Evolutionary conservation across 2,113 vertebrate species (phyloP), one percentile per base, ranked within the genome.

Genomic region (Sebastes fasciatus): DNA sequence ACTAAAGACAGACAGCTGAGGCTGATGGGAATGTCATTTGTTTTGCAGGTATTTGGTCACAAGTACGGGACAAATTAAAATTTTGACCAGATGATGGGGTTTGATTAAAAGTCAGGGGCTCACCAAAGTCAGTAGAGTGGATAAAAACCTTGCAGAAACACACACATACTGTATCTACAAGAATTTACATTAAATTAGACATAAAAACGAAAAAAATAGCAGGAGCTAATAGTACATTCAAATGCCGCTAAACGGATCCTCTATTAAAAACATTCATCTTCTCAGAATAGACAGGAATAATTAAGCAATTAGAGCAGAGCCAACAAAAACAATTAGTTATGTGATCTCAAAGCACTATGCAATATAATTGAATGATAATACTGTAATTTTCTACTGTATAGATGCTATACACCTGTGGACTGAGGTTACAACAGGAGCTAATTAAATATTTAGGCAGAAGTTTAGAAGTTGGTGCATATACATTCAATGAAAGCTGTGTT

Each of bases 361-460:
- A 5, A 67, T 48, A 42, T 4, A 6, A 52, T 55, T 4, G 5
- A 11, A 51, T 11, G 16, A 54, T 11, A 45, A 57, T 21, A 70
- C 10, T 23, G n/a, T 49, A 4, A 42, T 77, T 86, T 74, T 19
- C 17, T 34, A 21, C 55, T 80, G 77, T 60, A 79, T 7, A 72
- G 54, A 52, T 17, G 78, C 71, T 85, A 26, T 26, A 23, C 74
- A 77, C 74, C 73, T 86, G 75, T 46, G 49, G 62, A 72, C 67
- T 85, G 64, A 74, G 72, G 86, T 86, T 74, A 82, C 79, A 81
- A 74, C 6, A 74, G 45, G 40, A 70, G 48, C 12, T 61, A 21
- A 84, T 90, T 46, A 68, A 87, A 26, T 26, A 89, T 79, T 84
- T 45, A 92, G 45, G 61, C 23, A 65, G 40, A 87, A 81, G 87